Base-by-base conservation (phyloP, 2,888 invertebrate species). In the Blastobasis lacticolella region DNA sequence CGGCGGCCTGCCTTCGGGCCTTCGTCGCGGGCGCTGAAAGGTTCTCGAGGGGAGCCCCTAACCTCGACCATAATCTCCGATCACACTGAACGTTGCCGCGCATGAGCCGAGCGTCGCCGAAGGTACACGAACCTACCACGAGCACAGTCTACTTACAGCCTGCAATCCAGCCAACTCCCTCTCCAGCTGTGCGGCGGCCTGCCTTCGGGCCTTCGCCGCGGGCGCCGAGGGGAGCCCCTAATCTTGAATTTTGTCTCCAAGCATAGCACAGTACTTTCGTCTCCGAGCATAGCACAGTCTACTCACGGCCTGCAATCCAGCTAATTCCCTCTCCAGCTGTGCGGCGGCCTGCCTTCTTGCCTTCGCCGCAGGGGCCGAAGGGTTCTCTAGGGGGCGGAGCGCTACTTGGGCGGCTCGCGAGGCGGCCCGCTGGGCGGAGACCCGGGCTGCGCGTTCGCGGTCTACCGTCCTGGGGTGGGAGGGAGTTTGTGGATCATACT, bases 391-490 rank as follows among this genome's bases (percentile, higher is more conserved):
- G 0, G 88, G 86, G 0, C 85, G 74, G 5, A 88, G 73, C 40
- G 67, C 56, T 0, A 77, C 65, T 36, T 80, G 57, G 0, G 79
- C 55, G 2, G 71, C 73, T 4, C 71, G 68, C 57, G 80, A 79
- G 0, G 82, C 81, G 37, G 67, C 66, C 5, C 77, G 69, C 37
- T 78, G 78, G 45, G 86, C 83, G 0, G 79, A 70, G 42, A 81
- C 60, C 1, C 88, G 82, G 0, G 83, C 85, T 0, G 78, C 67
- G 0, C 84, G 76, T 62, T 88, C 88, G 41, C 81, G 73, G 9
- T 88, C 83, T 57, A 88, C 68, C 1, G 78, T 78, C 81, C 88
- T 88, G 62, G 1, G 44, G 0, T 37, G n/a, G 36, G 9, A 46
- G 1, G 5, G 45, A 40, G 6, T 1, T 45, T 45, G 10, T 10